Percentiles rank a stretch among this genome's conserved stretches.
phyloP scores from a whole-genome alignment of 2,888 invertebrate species.

The Euspilapteryx auroguttella region DNA sequence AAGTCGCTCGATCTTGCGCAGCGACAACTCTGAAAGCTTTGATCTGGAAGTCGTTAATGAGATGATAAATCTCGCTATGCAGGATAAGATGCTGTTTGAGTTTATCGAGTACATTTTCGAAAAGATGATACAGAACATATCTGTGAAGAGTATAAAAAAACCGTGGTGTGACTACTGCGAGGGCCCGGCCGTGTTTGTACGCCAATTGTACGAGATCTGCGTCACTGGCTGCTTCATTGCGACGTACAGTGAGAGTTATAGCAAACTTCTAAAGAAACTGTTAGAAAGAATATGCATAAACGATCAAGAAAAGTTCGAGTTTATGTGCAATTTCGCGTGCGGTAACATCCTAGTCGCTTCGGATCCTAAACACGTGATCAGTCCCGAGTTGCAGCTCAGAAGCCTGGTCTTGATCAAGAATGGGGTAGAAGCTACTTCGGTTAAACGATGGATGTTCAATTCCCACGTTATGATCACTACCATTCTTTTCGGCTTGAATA shows the following conservation, averaged over 20 bases:
- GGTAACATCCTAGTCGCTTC: slow-evolving; percentile 40
- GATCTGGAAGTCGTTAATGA: slow-evolving; percentile 24
- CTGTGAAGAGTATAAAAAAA: slow-evolving; percentile 28
- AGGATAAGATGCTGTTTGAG: slow-evolving; percentile 55
- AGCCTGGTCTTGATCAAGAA: slow-evolving; percentile 41
- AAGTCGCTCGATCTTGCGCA: slow-evolving; percentile 25
- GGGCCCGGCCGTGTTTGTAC: slow-evolving; percentile 31
- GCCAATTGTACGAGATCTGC: slow-evolving; percentile 45
- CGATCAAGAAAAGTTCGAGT: slow-evolving; percentile 48
- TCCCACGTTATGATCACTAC: slow-evolving; percentile 51
- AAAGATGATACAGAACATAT: slow-evolving; percentile 46
- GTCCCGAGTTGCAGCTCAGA: slow-evolving; percentile 50
- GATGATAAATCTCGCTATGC: slow-evolving; percentile 26
- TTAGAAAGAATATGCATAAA: slow-evolving; percentile 40
- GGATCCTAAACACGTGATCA: slow-evolving; percentile 40
- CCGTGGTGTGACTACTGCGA: slow-evolving; percentile 44
- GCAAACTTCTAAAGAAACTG: slow-evolving; percentile 36
- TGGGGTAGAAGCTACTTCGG: slow-evolving; percentile 21
- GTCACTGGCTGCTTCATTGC: slow-evolving; percentile 44
- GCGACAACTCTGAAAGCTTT: slow-evolving; percentile 19
- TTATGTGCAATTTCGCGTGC: slow-evolving; percentile 60
- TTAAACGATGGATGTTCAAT: slow-evolving; percentile 30
- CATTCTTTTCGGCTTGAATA: slow-evolving; percentile 58
- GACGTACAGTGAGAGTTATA: slow-evolving; percentile 30
- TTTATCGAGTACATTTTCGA: slow-evolving; percentile 56